Evolutionary conservation across 2,888 invertebrate genomes (phyloP), one percentile per base, ranked within the genome.

Genomic region (Schrankia costaestrigalis): DNA sequence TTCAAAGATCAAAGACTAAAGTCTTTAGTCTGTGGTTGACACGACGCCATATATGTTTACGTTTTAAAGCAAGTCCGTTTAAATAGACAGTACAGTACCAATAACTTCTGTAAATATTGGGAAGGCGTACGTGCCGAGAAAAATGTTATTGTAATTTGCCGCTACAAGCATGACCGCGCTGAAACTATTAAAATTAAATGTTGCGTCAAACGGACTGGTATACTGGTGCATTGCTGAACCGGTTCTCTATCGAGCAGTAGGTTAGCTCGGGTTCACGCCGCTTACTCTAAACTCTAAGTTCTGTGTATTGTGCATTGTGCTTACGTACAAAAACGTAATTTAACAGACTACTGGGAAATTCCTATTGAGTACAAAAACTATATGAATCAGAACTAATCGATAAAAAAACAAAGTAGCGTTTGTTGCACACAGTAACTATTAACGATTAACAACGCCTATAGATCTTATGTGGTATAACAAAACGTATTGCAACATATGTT

Each of bases 81-180:
- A n/a, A n/a, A n/a, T n/a, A n/a, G n/a, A n/a, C n/a, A n/a, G n/a
- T n/a, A n/a, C 40, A 46, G 27, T 40, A 32, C 41, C 56, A 50
- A 45, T 39, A 28, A 11, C 2, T n/a, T n/a, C 33, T 31, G 41
- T 38, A 35, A 45, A 39, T 42, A 44, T 44, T 35, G 36, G 41
- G 50, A 53, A 54, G 53, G 52, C 38, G 58, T 64, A 66, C 60
- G 63, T 52, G 60, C 58, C 56, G 53, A 64, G 71, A 73, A 72
- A 72, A 74, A 57, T 62, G 41, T 57, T 64, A 49, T 53, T 49
- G 58, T 59, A 75, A 77, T 75, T 58, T 47, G 35, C 36, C 47
- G 59, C 56, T 45, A 66, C 72, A 67, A 67, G 74, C 69, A 51
- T 68, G 64, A 75, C 54, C 63, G 68, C 62, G 39, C 65, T 65